Evolutionary conservation across 2,888 invertebrate genomes (phyloP), one percentile per base, ranked within the genome.

Genomic region (Alcis repandata): DNA sequence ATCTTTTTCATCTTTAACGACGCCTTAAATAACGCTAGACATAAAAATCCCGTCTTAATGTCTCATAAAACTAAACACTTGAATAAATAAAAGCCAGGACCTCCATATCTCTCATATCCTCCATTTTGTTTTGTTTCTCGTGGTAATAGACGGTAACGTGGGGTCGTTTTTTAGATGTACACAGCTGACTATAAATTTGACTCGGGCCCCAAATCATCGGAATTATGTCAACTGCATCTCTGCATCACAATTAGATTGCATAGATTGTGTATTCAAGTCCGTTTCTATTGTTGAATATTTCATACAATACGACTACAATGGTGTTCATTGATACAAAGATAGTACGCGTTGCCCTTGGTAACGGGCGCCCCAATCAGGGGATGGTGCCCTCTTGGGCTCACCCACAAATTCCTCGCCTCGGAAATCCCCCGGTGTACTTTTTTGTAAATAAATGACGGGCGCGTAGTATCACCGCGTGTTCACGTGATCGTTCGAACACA

Each of bases 341-440:
- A 89, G 82, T 73, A 77, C 78, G 78, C 82, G 89, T 90, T 86
- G 86, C 88, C 80, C 71, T 69, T 83, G 76, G 87, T 86, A 88
- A 90, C 89, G 83, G 73, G 71, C 79, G 78, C 78, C 83, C 81
- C 78, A 78, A 75, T 78, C 74, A 73, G 76, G 86, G 89, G 89
- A 87, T 84, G 82, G 82, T 74, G 77, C 81, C 85, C 80, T 80
- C 82, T 80, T 76, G 71, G 72, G 70, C 76, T 87, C 85, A 85
- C 87, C 85, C 88, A 89, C 87, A 80, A 86, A 88, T 87, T 84
- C 84, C 78, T 78, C 83, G 67, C 79, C 72, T 71, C 70, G 91
- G 91, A 90, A 91, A 87, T 91, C 84, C 91, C 92, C 89, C 84
- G 79, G 81, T 84, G 84, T 74, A 86, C 68, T 77, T 85, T 89